A percentile compares a stretch with the other conserved stretches of the same genome.
These are phyloP conservation scores for Hyphantria cunea DNA, from an alignment of 1,140 invertebrate species.

Conservation along the genomic window DNA sequence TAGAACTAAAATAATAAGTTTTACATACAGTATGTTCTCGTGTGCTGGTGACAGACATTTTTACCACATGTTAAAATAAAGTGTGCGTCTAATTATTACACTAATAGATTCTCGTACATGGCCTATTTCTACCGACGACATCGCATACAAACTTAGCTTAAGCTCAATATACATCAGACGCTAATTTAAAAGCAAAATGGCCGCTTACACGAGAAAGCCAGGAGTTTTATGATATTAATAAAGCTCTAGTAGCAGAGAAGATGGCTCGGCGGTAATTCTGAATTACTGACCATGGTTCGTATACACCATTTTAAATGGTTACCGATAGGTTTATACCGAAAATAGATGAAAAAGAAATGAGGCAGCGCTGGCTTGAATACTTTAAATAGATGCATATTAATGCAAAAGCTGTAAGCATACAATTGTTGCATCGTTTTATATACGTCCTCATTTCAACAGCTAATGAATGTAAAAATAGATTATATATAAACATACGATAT, in stretches of 20 bases:
- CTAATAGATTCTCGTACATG: not conserved
- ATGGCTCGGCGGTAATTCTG: constrained; percentile 45
- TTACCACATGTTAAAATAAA: not conserved
- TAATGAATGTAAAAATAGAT: constrained; percentile 18
- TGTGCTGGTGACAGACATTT: too few species aligned
- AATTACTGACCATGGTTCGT: constrained; percentile 37
- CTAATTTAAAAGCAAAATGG: constrained; percentile 52
- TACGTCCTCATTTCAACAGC: constrained; percentile 15
- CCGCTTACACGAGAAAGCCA: constrained; percentile 41
- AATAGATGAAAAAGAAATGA: constrained; percentile 14
- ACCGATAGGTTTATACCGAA: constrained; percentile 9
- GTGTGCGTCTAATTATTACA: not conserved
- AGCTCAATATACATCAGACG: constrained; percentile 30
- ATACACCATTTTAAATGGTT: constrained; percentile 46
- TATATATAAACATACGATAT: constrained; percentile 8
- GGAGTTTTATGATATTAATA: constrained; percentile 47
- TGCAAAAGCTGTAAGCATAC: constrained; percentile 10
- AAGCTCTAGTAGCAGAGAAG: constrained; percentile 52
- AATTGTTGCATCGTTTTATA: constrained; percentile 14
- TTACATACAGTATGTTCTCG: too few species aligned
- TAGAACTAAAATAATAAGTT: too few species aligned
- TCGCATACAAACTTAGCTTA: constrained; percentile 38
- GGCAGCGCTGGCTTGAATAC: constrained; percentile 37
- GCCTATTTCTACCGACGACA: constrained; percentile 28
- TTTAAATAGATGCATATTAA: constrained; percentile 50